Conservation (phyloP, 2,888 invertebrate species). For the Cephus runcator region DNA sequence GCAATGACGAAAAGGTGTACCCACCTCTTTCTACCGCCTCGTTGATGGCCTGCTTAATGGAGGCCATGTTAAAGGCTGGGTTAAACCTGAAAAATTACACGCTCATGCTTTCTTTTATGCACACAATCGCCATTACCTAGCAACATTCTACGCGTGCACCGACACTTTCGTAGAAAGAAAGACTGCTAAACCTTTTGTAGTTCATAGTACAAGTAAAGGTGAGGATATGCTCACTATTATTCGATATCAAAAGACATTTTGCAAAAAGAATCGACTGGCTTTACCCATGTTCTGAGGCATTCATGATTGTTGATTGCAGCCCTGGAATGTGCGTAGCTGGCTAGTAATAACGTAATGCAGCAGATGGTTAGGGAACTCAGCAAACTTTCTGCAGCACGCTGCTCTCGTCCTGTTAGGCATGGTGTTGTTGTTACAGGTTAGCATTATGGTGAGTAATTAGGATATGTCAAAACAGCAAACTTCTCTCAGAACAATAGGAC, state of each 20-base stretch:
- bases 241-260: neutral
- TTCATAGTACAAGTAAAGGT: neutral
- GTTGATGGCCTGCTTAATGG: slow-evolving; percentile 93
- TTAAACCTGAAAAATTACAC: slow-evolving; percentile 79
- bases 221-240: neutral
- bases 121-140: slow-evolving; percentile 24
- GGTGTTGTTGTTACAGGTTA: slow-evolving; percentile 11
- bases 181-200: neutral
- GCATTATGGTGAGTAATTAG: slow-evolving; percentile 8
- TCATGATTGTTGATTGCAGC: slow-evolving; percentile 69
- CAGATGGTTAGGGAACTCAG: slow-evolving; percentile 34
- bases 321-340: slow-evolving; percentile 41
- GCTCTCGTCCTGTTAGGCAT: slow-evolving; percentile 44
- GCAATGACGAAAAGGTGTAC: slow-evolving; percentile 40
- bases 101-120: slow-evolving; percentile 53
- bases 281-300: slow-evolving; percentile 86
- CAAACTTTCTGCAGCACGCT: slow-evolving; percentile 34
- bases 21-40: slow-evolving; percentile 94
- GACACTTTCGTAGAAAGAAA: slow-evolving; percentile 31
- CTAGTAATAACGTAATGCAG: slow-evolving; percentile 32
- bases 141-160: slow-evolving; percentile 37
- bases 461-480: neutral
- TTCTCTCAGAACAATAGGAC: neutral
- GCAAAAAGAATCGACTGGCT: neutral
- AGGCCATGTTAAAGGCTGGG: slow-evolving; percentile 92